Conservation (phyloP, 2,888 invertebrate species). For the Orthosia gothica region DNA sequence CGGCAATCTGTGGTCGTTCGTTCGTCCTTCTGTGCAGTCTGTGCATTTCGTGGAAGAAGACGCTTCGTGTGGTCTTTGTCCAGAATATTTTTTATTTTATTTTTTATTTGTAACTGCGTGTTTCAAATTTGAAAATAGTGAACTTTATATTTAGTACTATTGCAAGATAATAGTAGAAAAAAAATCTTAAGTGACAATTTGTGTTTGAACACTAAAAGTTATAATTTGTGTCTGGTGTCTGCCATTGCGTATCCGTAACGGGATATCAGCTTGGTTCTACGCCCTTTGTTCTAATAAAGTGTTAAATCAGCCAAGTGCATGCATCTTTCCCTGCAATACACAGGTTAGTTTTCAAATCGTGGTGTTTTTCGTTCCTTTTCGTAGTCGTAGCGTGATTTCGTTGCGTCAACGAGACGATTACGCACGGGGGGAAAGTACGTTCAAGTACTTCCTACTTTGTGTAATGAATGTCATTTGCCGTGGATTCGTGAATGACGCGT, state of each 20-base stretch:
- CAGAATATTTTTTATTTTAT: slow-evolving; percentile 87
- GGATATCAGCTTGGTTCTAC: slow-evolving; percentile 90
- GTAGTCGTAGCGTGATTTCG: slow-evolving; percentile 68
- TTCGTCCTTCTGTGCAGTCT: slow-evolving; percentile 29
- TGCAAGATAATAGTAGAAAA: slow-evolving; percentile 79
- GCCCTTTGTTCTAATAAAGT: slow-evolving; percentile 90
- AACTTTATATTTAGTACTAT: slow-evolving; percentile 78
- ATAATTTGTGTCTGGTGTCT: slow-evolving; percentile 79
- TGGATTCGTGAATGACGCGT: slow-evolving; percentile 70
- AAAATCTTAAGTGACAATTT: slow-evolving; percentile 77
- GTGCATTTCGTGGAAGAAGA: slow-evolving; percentile 86
- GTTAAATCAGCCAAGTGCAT: slow-evolving; percentile 91
- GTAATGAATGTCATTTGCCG: slow-evolving; percentile 77
- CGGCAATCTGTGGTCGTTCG: slow-evolving; percentile 53
- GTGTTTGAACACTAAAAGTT: slow-evolving; percentile 72
- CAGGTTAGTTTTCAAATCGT: slow-evolving; percentile 82
- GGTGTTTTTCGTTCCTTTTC: slow-evolving; percentile 36
- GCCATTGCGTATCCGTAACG: slow-evolving; percentile 89
- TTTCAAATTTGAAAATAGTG: slow-evolving; percentile 77
- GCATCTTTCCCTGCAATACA: slow-evolving; percentile 91
- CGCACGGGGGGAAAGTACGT: slow-evolving; percentile 87
- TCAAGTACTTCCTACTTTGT: slow-evolving; percentile 88
- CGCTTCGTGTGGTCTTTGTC: slow-evolving; percentile 86
- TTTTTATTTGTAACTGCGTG: slow-evolving; percentile 83
- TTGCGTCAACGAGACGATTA: slow-evolving; percentile 79